Conservation (phyloP, 2,888 invertebrate species). For the Pollenia griseotomentosa region DNA sequence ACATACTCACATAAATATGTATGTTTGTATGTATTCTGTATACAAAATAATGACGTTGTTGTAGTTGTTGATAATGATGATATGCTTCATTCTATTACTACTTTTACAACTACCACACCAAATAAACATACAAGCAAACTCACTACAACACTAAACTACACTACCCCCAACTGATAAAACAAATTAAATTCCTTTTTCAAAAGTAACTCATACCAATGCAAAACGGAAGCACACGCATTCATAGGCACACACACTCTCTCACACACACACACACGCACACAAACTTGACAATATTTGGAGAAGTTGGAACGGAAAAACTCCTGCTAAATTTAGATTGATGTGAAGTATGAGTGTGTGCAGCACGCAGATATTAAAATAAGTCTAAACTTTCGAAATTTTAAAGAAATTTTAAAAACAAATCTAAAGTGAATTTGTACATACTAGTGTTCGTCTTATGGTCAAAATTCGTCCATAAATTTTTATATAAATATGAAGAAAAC, state of each 20-base stretch:
- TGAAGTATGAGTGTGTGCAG: constrained; percentile 36
- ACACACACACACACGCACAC: not conserved
- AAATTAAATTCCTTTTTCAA: constrained; percentile 70
- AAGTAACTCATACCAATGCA: constrained; percentile 62
- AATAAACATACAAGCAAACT: constrained; percentile 10
- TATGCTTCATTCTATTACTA: constrained; percentile 16
- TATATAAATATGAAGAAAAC: no score
- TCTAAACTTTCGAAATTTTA: constrained; percentile 2
- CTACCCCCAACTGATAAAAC: constrained; percentile 68
- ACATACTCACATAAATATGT: not conserved
- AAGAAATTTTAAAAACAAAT: not conserved
- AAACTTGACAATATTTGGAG: constrained; percentile 52
- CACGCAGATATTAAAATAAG: constrained; percentile 35
- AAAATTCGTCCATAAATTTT: no score
- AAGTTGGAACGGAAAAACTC: constrained; percentile 33
- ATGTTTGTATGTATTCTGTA: not conserved
- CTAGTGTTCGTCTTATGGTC: no score
- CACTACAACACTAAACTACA: constrained; percentile 30
- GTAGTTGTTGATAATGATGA: constrained; percentile 67
- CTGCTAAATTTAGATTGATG: constrained; percentile 54
- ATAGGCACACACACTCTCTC: not conserved
- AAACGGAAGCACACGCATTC: constrained; percentile 31
- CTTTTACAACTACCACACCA: constrained; percentile 1
- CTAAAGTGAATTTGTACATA: no score
- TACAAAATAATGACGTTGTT: constrained; percentile 61